phyloP scores from a whole-genome alignment of 2,888 invertebrate genomes.

The Yponomeuta plumbellus region DNA sequence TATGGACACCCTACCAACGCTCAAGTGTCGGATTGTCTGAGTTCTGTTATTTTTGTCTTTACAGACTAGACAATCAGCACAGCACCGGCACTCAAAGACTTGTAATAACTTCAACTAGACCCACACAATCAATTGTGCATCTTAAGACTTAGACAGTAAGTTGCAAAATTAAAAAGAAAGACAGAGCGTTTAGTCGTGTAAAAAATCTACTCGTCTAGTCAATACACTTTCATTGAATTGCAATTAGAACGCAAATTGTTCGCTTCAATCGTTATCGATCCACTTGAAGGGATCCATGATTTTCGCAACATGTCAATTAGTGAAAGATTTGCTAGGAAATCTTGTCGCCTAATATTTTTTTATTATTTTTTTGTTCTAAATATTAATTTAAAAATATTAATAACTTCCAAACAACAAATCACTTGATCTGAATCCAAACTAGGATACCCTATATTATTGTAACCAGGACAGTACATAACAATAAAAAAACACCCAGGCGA shows the following conservation, averaged over 20 bases:
- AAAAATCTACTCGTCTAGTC: background rate
- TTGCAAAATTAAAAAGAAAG: background rate
- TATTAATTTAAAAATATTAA: too few species aligned
- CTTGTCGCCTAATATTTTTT: background rate
- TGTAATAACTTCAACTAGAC: background rate
- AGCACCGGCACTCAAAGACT: background rate
- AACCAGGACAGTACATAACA: too few species aligned
- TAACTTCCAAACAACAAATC: too few species aligned
- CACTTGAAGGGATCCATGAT: background rate
- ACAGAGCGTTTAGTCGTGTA: background rate
- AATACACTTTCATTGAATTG: background rate
- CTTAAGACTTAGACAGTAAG: background rate
- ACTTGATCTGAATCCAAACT: too few species aligned
- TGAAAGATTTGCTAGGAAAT: background rate
- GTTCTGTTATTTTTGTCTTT: constrained; percentile 11
- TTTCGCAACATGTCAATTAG: background rate
- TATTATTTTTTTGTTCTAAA: too few species aligned
- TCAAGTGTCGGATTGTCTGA: constrained; percentile 2
- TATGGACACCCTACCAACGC: background rate
- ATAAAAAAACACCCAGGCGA: too few species aligned
- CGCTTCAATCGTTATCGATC: background rate
- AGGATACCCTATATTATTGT: too few species aligned
- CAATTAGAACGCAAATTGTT: background rate
- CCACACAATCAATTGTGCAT: background rate
- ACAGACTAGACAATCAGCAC: background rate